phyloP scores from a whole-genome alignment of 2,113 vertebrate species.

The Sphaerodactylus townsendi region DNA sequence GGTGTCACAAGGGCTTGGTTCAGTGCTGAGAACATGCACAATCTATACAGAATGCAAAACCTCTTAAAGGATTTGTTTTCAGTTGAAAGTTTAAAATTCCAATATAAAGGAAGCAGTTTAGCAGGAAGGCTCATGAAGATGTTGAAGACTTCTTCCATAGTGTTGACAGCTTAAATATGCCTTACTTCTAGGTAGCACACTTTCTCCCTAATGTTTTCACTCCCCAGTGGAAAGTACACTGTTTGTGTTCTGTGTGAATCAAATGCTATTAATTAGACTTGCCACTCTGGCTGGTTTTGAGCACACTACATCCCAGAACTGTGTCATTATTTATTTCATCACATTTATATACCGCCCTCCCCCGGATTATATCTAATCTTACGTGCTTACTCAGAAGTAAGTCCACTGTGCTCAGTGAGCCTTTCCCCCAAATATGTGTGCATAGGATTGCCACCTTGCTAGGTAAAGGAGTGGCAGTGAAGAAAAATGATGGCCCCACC shows the following conservation, averaged over 20 bases:
- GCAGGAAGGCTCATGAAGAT: background rate
- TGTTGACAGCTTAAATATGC: background rate
- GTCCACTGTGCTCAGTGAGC: no score
- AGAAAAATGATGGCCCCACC: background rate
- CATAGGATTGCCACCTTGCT: background rate
- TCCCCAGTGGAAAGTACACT: background rate
- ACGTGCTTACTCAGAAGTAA: no score
- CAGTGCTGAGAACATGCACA: background rate
- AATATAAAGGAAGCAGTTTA: background rate
- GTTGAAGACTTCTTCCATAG: background rate
- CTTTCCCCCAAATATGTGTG: background rate
- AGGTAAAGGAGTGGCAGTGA: background rate
- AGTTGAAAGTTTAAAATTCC: background rate
- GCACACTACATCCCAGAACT: background rate
- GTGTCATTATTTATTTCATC: no score
- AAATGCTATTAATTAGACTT: slow-evolving; percentile 6
- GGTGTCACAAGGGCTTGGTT: slow-evolving; percentile 8
- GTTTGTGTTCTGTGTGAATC: background rate
- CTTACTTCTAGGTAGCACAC: background rate
- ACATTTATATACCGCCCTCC: no score
- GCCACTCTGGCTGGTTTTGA: background rate
- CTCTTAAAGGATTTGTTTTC: slow-evolving; percentile 1
- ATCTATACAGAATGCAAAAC: background rate
- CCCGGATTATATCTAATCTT: no score
- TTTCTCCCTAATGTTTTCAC: slow-evolving; percentile 1